Evolutionary conservation across 1,140 invertebrate genomes (phyloP), one percentile per base, ranked within the genome.

Genomic region (Spodoptera litura): DNA sequence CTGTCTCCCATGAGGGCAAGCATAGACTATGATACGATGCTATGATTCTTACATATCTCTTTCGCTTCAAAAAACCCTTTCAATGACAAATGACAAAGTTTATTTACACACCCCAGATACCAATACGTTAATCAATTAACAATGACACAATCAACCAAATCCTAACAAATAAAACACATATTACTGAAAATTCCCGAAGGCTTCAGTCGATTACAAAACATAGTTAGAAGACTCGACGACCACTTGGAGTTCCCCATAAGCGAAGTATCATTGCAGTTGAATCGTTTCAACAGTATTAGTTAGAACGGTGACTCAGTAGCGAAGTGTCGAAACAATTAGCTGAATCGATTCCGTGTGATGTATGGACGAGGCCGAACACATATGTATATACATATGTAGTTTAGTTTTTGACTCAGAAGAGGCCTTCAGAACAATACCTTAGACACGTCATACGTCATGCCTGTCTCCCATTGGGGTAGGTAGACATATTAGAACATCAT

Each of bases 171-270:
- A 62, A n/a, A 9, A 62, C 59, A 38, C 31, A 62, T 25, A 38
- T 38, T 15, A 62, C 59, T n/a, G 59, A 38, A 62, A 13, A 35
- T 15, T n/a, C 59, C 31, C 27, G 12, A 61, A 61, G 12, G 31
- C 12, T 61, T 44, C 59, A 62, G 59, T 13, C 15, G 35, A 35
- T 62, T 44, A 13, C 59, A 8, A 62, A n/a, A 62, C 35, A 31
- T 31, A 44, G 4, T 44, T n/a, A 38, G 31, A 35, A 15, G 6
- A 8, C 9, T 3, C 59, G 9, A 15, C 44, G 59, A 62, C 59
- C 59, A 15, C 35, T 62, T 35, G 59, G 59, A 38, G 5, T 62
- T 72, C 53, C 56, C 56, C 56, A 10, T 58, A 51, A 44, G 8
- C 35, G 9, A 62, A 58, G 15, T 4, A 53, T n/a, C 31, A 35